phyloP scores from a whole-genome alignment of 2,888 invertebrate genomes.

The Imbricaverruca yamaguchii region DNA sequence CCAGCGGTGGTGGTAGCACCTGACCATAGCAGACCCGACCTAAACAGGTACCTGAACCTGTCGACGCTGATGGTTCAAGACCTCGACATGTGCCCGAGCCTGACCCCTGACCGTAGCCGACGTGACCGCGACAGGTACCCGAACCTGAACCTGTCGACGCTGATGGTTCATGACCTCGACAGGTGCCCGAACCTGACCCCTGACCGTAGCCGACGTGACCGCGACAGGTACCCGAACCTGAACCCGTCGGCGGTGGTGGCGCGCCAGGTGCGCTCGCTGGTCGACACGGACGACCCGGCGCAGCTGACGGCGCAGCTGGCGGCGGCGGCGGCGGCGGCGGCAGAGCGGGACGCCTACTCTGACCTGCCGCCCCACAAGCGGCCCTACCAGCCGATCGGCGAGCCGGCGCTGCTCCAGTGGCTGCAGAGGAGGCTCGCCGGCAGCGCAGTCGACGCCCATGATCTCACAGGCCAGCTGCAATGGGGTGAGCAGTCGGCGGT shows the following conservation, averaged over 20 bases:
- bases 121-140: conserved; percentile 53
- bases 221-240: conserved; percentile 64
- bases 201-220: too few species aligned
- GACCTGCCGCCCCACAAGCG: background rate
- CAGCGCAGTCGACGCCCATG: conserved; percentile 52
- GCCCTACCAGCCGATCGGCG: background rate
- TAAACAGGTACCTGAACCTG: too few species aligned
- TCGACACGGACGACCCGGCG: conserved; percentile 60
- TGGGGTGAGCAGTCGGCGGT: conserved; percentile 39
- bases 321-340: conserved; percentile 21
- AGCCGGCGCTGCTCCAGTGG: conserved; percentile 57
- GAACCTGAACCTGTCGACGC: conserved; percentile 58
- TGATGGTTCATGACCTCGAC: too few species aligned
- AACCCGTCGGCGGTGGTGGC: conserved; percentile 66
- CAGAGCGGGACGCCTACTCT: conserved; percentile 59
- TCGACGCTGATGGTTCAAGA: too few species aligned
- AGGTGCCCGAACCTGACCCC: conserved; percentile 50
- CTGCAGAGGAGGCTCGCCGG: conserved; percentile 61
- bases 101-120: too few species aligned
- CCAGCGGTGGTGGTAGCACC: too few species aligned
- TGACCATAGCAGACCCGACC: too few species aligned
- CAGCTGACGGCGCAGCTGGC: conserved; percentile 47
- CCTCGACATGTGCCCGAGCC: too few species aligned
- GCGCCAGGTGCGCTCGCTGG: conserved; percentile 57
- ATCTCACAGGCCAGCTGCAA: conserved; percentile 62